These are phyloP conservation scores for Oreortyx pictus DNA, from an alignment of 2,797 vertebrate species.

Conservation along the genomic window DNA sequence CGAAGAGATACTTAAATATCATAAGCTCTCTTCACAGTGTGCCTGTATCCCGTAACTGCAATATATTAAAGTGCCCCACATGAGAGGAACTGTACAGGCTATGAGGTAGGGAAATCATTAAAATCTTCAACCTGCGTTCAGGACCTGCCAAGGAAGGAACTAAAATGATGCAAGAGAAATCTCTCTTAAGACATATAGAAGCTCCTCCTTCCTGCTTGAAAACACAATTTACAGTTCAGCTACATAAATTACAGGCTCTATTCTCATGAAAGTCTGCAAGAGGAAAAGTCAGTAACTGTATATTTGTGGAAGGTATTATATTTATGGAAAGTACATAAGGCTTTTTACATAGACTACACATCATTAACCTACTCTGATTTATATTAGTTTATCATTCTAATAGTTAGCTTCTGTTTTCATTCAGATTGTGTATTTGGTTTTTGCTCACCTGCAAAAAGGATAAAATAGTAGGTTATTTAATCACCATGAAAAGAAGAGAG, in stretches of 20 bases:
- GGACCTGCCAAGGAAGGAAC: neutral
- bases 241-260: neutral
- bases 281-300: neutral
- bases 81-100: neutral
- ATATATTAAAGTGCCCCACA: neutral
- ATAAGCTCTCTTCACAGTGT: neutral
- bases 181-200: neutral
- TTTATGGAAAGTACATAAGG: neutral
- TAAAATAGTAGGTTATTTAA: neutral
- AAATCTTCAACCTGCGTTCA: neutral
- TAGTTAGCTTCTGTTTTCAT: neutral
- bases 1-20: neutral
- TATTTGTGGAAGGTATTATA: conserved; percentile 2
- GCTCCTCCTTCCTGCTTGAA: neutral
- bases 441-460: neutral
- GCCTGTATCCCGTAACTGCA: neutral
- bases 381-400: neutral
- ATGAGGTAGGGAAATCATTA: neutral
- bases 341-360: neutral
- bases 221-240: neutral
- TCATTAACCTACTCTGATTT: neutral
- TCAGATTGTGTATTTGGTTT: neutral
- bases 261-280: conserved; percentile 6
- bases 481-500: neutral
- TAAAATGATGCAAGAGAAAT: neutral